phyloP scores from a whole-genome alignment of 2,113 vertebrate species.

The Trogon surrucura region DNA sequence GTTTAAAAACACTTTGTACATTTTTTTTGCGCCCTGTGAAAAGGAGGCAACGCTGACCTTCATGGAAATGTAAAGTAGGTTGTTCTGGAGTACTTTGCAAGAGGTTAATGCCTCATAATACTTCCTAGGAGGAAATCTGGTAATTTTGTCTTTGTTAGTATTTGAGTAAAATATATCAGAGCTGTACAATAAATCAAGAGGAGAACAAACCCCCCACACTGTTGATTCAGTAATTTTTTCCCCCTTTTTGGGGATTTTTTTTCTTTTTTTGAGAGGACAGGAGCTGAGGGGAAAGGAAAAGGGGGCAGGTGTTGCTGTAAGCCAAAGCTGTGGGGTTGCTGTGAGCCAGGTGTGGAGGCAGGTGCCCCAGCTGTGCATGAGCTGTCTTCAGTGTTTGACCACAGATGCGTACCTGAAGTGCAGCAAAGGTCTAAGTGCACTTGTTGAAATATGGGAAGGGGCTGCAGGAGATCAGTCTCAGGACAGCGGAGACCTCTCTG shows the following conservation, averaged over 20 bases:
- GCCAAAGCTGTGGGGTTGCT: background rate
- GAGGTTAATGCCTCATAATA: background rate
- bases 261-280: background rate
- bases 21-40: background rate
- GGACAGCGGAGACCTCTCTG: background rate
- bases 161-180: background rate
- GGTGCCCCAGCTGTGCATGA: fast-evolving
- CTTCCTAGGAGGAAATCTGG: conserved; percentile 8
- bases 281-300: background rate
- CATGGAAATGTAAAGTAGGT: background rate
- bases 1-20: background rate
- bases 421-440: background rate
- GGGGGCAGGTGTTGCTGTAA: fast-evolving
- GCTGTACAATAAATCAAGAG: background rate
- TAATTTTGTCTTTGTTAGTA: background rate
- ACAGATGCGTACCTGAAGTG: background rate
- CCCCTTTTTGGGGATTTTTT: too few species aligned
- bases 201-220: background rate
- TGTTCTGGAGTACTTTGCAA: background rate
- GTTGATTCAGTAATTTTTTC: background rate
- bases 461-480: background rate
- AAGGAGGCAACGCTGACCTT: background rate
- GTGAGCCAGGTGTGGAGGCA: too few species aligned
- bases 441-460: background rate
- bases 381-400: background rate